These are phyloP conservation scores for Pissodes strobi DNA, from an alignment of 1,140 invertebrate genomes.

Conservation along the genomic window DNA sequence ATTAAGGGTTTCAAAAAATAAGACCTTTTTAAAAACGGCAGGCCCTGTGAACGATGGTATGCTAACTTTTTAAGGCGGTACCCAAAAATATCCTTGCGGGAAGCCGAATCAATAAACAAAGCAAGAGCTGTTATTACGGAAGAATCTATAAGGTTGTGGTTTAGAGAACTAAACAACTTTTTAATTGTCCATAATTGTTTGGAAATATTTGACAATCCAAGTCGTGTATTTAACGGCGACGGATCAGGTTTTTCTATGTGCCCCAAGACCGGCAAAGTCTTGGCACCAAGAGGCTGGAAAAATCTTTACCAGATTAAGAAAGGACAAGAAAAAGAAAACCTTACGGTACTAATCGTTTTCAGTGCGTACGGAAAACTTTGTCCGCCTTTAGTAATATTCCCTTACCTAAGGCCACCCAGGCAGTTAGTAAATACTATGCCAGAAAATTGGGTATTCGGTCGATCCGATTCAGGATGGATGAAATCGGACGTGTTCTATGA, in stretches of 20 bases:
- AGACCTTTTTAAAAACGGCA: not conserved
- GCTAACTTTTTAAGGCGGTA: conserved; percentile 8
- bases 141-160: too few species aligned
- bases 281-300: not conserved
- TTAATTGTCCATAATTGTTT: too few species aligned
- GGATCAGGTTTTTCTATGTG: too few species aligned
- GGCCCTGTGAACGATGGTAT: conserved; percentile 7
- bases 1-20: not conserved
- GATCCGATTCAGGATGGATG: conserved; percentile 55
- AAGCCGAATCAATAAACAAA: conserved; percentile 23
- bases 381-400: conserved; percentile 49
- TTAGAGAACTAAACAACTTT: too few species aligned
- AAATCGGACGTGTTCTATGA: conserved; percentile 54
- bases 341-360: not conserved
- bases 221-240: too few species aligned
- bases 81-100: conserved; percentile 3
- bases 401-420: conserved; percentile 41
- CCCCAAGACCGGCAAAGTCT: too few species aligned
- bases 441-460: conserved; percentile 52
- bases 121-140: conserved; percentile 18
- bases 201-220: too few species aligned
- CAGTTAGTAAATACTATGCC: conserved; percentile 44
- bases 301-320: too few species aligned
- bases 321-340: not conserved
- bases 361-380: conserved; percentile 37